Percentiles rank a stretch among this genome's conserved stretches.
These are phyloP conservation scores for Blastobasis lacticolella DNA, from an alignment of 2,888 invertebrate genomes.

Conservation along the genomic window DNA sequence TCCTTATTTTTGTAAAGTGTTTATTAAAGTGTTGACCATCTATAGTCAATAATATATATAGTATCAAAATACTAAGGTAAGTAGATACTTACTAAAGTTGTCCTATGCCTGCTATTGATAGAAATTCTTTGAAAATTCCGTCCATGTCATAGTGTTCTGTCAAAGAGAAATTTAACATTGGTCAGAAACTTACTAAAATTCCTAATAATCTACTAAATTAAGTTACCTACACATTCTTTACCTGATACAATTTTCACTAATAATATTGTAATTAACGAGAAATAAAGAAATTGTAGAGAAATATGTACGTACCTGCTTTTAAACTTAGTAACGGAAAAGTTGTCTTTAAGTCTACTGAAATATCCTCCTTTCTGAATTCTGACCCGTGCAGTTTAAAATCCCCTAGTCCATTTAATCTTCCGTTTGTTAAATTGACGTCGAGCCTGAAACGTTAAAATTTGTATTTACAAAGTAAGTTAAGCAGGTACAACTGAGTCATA, in stretches of 20 bases:
- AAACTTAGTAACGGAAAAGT: constrained; percentile 23
- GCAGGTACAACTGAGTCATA: too few relatives aligned
- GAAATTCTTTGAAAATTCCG: constrained; percentile 28
- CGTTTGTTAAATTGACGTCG: constrained; percentile 21
- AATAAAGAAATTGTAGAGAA: not conserved
- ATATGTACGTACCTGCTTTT: constrained; percentile 18
- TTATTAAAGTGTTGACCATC: too few relatives aligned
- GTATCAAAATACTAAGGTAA: too few relatives aligned
- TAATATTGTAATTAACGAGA: too few relatives aligned
- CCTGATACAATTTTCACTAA: too few relatives aligned
- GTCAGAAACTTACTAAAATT: too few relatives aligned
- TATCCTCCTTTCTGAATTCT: constrained; percentile 20
- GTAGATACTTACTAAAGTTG: constrained; percentile 31
- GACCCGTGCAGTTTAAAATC: constrained; percentile 21
- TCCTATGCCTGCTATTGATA: constrained; percentile 39
- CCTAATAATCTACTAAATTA: too few relatives aligned
- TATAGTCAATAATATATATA: too few relatives aligned
- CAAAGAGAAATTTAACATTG: too few relatives aligned
- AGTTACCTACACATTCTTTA: too few relatives aligned
- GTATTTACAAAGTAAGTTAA: not conserved
- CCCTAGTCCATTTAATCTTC: constrained; percentile 21
- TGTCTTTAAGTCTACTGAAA: constrained; percentile 22
- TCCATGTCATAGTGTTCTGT: constrained; percentile 39
- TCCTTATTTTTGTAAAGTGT: not conserved
- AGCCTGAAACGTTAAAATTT: constrained; percentile 18